Evolutionary conservation across 2,888 invertebrate species (phyloP), one percentile per base, ranked within the genome.

Genomic region (Eristalis tenax): DNA sequence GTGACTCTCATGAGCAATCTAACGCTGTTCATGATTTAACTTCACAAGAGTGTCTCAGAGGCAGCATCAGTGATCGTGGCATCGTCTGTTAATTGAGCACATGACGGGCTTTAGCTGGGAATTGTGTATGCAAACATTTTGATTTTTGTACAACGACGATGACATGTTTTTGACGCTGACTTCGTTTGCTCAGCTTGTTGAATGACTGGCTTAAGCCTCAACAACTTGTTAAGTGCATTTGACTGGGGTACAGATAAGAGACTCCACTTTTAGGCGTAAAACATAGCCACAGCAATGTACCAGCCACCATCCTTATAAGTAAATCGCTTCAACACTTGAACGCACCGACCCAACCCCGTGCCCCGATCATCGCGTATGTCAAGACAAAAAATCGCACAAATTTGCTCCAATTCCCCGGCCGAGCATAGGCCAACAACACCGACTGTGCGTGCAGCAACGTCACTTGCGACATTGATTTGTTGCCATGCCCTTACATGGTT

Each of bases 381-480:
- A 50, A 50, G 18, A 50, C 50, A 18, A 50, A 50, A 50, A 18
- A 2, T 50, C 18, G 18, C 50, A 50, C 50, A 50, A 50, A 50
- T 50, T 10, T 50, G 50, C 50, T 50, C 50, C 50, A 50, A 50
- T 50, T 50, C 50, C 50, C 18, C 18, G 18, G 18, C 18, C 50
- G 18, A n/a, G 8, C 8, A 43, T 15, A 43, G 15, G 2, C 15
- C 43, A 43, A 15, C 40, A 26, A 26, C 26, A 26, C 40, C 40
- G 11, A 3, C 3, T n/a, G 15, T 8, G 1, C 8, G 40, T 23
- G 38, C 40, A 56, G 32, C 28, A 26, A 69, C 56, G 68, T 56
- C 68, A 56, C 50, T 13, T 28, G 50, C 56, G 68, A 56, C 68
- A 69, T 23, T 69, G 50, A 69, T 32, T 28, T 28, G 68, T 38